A percentile compares a stretch with the other conserved stretches of the same genome.
phyloP scores from a whole-genome alignment of 2,888 invertebrate species.

The Alcis repandata region DNA sequence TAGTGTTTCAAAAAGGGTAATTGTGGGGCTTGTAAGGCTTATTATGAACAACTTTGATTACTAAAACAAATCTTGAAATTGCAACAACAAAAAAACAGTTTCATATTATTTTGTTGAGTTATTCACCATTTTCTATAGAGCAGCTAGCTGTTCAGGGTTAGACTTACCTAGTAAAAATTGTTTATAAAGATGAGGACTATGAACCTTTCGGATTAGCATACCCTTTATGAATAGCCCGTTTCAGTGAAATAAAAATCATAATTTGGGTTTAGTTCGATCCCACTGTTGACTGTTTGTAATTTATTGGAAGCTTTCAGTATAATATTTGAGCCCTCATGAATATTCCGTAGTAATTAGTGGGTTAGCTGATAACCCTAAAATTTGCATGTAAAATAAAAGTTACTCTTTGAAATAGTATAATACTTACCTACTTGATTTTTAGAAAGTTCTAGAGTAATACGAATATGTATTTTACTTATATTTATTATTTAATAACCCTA shows the following conservation, averaged over 20 bases:
- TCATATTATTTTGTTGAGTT: not conserved
- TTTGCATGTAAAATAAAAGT: constrained; percentile 13
- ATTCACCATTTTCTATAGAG: not conserved
- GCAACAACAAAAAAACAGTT: not conserved
- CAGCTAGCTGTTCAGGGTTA: no score
- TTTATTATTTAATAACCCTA: no score
- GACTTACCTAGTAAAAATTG: no score
- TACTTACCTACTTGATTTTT: not conserved
- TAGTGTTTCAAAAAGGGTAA: no score
- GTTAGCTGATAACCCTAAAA: constrained; percentile 14
- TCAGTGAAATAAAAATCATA: no score
- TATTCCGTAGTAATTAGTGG: constrained; percentile 7
- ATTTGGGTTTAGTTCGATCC: not conserved
- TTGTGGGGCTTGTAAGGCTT: no score
- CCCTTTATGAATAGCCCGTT: no score
- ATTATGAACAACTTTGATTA: no score
- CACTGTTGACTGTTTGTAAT: constrained; percentile 10
- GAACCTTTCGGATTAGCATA: no score
- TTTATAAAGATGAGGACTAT: no score
- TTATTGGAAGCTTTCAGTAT: constrained; percentile 14
- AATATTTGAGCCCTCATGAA: constrained; percentile 14
- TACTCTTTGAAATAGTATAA: constrained; percentile 5
- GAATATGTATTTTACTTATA: not conserved
- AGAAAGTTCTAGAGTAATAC: not conserved
- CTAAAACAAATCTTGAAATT: no score